These are phyloP conservation scores for Amitus sp. DNA, from an alignment of 2,888 invertebrate genomes.

Conservation along the genomic window DNA sequence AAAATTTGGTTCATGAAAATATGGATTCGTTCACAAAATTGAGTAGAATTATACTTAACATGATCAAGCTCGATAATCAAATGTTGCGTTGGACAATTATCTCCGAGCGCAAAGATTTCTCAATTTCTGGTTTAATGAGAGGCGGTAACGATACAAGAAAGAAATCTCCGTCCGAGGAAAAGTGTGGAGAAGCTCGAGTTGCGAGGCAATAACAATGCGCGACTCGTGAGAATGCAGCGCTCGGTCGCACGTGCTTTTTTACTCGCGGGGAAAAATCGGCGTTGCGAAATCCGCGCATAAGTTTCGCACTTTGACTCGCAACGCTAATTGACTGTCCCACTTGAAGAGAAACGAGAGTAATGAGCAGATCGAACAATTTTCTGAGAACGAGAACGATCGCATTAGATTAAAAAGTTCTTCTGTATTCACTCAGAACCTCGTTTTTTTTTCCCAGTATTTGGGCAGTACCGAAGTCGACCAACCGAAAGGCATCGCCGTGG, in stretches of 20 bases:
- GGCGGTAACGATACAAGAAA: too few species aligned
- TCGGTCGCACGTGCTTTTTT: conserved; percentile 34
- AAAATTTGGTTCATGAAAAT: too few species aligned
- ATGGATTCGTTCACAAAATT: too few species aligned
- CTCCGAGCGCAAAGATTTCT: too few species aligned
- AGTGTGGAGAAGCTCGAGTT: too few species aligned
- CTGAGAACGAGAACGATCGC: background rate
- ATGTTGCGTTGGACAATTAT: too few species aligned
- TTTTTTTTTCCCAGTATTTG: conserved; percentile 76
- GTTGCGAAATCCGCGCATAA: conserved; percentile 27
- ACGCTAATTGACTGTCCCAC: conserved; percentile 28
- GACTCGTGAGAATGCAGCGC: conserved; percentile 32
- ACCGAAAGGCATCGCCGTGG: conserved; percentile 97
- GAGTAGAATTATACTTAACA: too few species aligned
- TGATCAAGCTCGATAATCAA: too few species aligned
- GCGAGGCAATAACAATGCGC: conserved; percentile 2
- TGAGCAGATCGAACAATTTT: conserved; percentile 4
- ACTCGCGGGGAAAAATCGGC: conserved; percentile 10
- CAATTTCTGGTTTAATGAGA: too few species aligned
- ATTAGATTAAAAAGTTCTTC: background rate
- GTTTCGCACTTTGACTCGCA: conserved; percentile 24
- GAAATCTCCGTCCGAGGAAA: too few species aligned
- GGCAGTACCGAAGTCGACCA: conserved; percentile 95
- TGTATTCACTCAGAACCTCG: too few species aligned
- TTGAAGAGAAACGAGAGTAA: conserved; percentile 11